A percentile compares a stretch with the other conserved stretches of the same genome.
Evolutionary conservation across 1,140 invertebrate genomes (phyloP).

Genomic region (Drosophila guanche): DNA sequence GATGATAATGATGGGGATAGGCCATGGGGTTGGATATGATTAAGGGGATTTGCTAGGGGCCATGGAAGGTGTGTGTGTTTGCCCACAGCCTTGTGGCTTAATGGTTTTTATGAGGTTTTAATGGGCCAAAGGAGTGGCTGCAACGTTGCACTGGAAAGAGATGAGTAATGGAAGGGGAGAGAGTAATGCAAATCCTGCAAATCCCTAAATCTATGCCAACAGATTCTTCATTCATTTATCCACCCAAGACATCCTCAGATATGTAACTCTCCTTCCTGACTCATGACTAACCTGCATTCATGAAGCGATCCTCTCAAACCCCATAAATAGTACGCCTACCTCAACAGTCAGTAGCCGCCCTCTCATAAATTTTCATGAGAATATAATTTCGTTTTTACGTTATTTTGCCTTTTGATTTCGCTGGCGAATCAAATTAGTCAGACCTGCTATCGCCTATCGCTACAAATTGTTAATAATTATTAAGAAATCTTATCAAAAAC

Average conservation of each 20-base stretch:
- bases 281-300: slow-evolving; percentile 23
- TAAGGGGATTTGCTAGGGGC: not conserved
- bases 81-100: slow-evolving; percentile 32
- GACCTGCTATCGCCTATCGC: not conserved
- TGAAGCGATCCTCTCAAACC: slow-evolving; percentile 24
- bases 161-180: slow-evolving; percentile 3
- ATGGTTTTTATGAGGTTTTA: slow-evolving; percentile 45
- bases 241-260: too few species aligned
- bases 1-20: slow-evolving; percentile 23
- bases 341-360: slow-evolving; percentile 34
- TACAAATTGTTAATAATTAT: slow-evolving; percentile 44
- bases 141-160: slow-evolving; percentile 29
- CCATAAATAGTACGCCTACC: slow-evolving; percentile 55
- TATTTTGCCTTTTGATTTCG: not conserved
- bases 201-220: too few species aligned
- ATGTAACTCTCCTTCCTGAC: not conserved
- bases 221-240: too few species aligned
- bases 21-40: slow-evolving; percentile 24
- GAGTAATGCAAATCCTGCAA: too few species aligned
- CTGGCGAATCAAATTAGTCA: slow-evolving; percentile 46
- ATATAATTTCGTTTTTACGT: slow-evolving; percentile 14
- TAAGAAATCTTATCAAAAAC: slow-evolving; percentile 35
- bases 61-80: slow-evolving; percentile 18
- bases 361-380: slow-evolving; percentile 43
- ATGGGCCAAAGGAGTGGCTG: slow-evolving; percentile 38